Percentiles rank a stretch among this genome's conserved stretches.
Conservation (phyloP, 2,888 invertebrate genomes). For the Habroteleia sp. region DNA sequence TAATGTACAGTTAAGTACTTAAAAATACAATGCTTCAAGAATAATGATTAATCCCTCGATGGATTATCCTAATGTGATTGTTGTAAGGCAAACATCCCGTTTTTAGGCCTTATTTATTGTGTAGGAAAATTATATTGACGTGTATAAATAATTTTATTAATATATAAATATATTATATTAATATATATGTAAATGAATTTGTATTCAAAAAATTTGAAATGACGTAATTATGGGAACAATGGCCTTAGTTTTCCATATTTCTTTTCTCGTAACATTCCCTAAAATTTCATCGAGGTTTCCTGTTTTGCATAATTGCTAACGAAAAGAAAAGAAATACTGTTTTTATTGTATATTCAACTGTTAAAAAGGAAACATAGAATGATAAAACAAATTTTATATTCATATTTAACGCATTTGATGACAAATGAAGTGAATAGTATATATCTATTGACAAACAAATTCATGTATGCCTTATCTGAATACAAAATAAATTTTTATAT, state of each 20-base stretch:
- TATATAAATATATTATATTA: constrained; percentile 27
- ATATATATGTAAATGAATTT: constrained; percentile 15
- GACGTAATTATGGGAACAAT: constrained; percentile 8
- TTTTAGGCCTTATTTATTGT: constrained; percentile 27
- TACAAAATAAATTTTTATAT: constrained; percentile 57
- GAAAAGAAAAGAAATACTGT: constrained; percentile 9
- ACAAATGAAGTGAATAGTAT: constrained; percentile 22
- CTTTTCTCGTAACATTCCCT: constrained; percentile 42
- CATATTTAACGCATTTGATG: constrained; percentile 32
- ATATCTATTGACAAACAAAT: constrained; percentile 39
- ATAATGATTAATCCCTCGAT: constrained; percentile 19
- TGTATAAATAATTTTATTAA: neutral
- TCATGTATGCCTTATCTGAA: constrained; percentile 55
- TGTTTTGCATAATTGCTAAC: constrained; percentile 5
- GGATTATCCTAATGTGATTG: constrained; percentile 30
- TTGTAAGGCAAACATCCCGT: constrained; percentile 14
- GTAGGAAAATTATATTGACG: constrained; percentile 19
- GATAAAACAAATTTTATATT: constrained; percentile 33
- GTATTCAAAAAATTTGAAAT: constrained; percentile 9
- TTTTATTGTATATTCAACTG: neutral
- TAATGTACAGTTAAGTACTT: constrained; percentile 39
- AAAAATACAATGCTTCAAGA: constrained; percentile 20
- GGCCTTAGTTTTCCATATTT: constrained; percentile 30
- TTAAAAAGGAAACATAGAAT: too few species aligned
- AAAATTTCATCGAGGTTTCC: constrained; percentile 34